A percentile compares a stretch with the other conserved stretches of the same genome.
Evolutionary conservation across 2,113 vertebrate genomes (phyloP).

Genomic region (Cavia porcellus): DNA sequence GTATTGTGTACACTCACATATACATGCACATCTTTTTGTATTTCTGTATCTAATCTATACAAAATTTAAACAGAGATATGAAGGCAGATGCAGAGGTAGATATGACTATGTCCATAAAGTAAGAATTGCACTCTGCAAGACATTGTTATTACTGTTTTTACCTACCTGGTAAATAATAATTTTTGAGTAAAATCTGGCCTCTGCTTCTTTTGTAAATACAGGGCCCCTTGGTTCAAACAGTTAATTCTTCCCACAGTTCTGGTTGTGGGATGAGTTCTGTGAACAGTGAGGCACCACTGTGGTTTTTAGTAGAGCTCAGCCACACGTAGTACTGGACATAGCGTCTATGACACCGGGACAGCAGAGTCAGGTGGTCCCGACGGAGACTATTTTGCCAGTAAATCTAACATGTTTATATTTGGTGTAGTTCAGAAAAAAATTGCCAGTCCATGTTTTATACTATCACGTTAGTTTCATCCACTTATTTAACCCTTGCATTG

Average conservation of each 20-base stretch:
- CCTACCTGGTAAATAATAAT: not conserved
- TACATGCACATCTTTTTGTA: not conserved
- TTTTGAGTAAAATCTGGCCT: not conserved
- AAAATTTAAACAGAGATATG: not conserved
- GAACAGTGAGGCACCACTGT: not conserved
- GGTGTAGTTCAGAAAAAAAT: no score
- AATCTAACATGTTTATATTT: not conserved
- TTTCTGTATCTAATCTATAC: not conserved
- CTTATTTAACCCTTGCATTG: no score
- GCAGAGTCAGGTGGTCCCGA: rapidly evolving
- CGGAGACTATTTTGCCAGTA: not conserved
- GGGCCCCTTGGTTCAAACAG: not conserved
- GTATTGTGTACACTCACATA: not conserved
- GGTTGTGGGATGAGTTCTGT: not conserved
- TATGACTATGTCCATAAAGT: not conserved
- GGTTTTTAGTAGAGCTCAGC: not conserved
- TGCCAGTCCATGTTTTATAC: not conserved
- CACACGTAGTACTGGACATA: not conserved
- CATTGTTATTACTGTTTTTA: not conserved
- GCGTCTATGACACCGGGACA: not conserved
- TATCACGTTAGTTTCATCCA: not conserved
- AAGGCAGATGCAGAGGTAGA: not conserved
- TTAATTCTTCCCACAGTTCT: not conserved
- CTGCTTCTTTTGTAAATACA: not conserved
- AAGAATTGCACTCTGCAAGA: not conserved